Percentiles rank a stretch among this genome's conserved stretches.
These are phyloP conservation scores for Copidosoma floridanum DNA, from an alignment of 1,140 invertebrate species.

Conservation along the genomic window DNA sequence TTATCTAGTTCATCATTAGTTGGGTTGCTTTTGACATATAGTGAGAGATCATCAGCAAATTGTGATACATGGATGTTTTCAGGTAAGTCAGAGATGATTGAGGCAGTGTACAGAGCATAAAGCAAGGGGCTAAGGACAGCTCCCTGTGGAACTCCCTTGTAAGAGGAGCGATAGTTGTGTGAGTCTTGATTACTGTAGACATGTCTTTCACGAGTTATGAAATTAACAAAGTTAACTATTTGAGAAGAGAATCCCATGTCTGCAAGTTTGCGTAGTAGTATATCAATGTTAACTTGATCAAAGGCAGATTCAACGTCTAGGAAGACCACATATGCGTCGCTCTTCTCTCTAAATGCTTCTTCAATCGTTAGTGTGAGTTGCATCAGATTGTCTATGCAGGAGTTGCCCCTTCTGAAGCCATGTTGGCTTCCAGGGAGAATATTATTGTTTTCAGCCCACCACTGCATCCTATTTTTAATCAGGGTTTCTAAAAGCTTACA, in stretches of 20 bases:
- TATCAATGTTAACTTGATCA: constrained; percentile 14
- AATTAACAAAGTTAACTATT: background rate
- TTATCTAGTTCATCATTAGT: background rate
- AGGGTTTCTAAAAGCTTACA: constrained; percentile 28
- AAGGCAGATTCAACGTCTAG: constrained; percentile 11
- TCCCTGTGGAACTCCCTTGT: background rate
- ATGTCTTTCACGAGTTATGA: background rate
- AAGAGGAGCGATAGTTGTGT: background rate
- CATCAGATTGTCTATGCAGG: constrained; percentile 16
- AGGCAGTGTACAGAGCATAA: background rate
- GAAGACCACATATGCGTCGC: background rate
- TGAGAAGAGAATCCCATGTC: background rate
- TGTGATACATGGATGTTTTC: background rate
- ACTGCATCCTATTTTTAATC: constrained; percentile 20
- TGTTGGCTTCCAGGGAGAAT: constrained; percentile 14
- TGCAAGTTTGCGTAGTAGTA: constrained; percentile 3
- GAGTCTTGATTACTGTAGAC: background rate
- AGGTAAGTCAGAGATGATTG: background rate
- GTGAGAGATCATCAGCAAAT: background rate
- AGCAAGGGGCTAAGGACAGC: background rate
- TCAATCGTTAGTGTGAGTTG: background rate
- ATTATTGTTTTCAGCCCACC: constrained; percentile 20
- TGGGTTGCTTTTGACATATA: background rate
- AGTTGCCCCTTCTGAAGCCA: constrained; percentile 21
- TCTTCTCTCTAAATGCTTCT: background rate